Base-by-base conservation (phyloP, 2,888 invertebrate genomes). In the Lepidocyrtinus sp. region DNA sequence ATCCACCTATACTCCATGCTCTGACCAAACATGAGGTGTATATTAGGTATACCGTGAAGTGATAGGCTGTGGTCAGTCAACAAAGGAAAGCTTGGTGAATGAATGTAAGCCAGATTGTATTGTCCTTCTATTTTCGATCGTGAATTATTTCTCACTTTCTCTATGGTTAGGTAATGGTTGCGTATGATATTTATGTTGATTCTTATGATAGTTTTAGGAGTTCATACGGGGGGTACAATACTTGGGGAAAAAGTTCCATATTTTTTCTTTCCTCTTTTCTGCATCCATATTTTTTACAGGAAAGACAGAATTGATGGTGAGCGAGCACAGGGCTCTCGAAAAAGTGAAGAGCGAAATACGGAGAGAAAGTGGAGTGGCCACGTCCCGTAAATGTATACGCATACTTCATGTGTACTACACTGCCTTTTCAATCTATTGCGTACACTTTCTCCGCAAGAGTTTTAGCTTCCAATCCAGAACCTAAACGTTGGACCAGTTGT, bases 91-190 rank as follows among this genome's bases (percentile, higher is more conserved):
- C n/a, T 59, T 59, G 59, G 19, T 12, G 22, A 59, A 59, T 59
- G 59, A 59, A 59, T 59, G 59, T 1, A 59, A 59, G 59, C 21
- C 59, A 9, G 7, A 21, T 59, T 59, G 21, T 22, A 59, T 59
- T 59, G 59, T 59, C 22, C 22, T 59, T 59, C 59, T 59, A 59
- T 59, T 59, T 59, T 59, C 59, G 59, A 59, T 59, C 59, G 59
- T 59, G 59, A 59, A 59, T 59, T 59, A 59, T 59, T 59, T 59
- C 59, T 59, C 59, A 59, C 59, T 59, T 21, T 59, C 59, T 59
- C 59, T 12, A 59, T 22, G 7, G 15, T 59, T 59, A 59, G 19
- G 59, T 59, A 59, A 59, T 59, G 59, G 59, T 7, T 59, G 59
- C 21, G 22, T 59, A 59, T 22, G 59, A 59, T 59, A 59, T 21